A percentile compares a stretch with the other conserved stretches of the same genome.
Evolutionary conservation across 1,140 invertebrate genomes (phyloP).

Genomic region (Solenopsis invicta): DNA sequence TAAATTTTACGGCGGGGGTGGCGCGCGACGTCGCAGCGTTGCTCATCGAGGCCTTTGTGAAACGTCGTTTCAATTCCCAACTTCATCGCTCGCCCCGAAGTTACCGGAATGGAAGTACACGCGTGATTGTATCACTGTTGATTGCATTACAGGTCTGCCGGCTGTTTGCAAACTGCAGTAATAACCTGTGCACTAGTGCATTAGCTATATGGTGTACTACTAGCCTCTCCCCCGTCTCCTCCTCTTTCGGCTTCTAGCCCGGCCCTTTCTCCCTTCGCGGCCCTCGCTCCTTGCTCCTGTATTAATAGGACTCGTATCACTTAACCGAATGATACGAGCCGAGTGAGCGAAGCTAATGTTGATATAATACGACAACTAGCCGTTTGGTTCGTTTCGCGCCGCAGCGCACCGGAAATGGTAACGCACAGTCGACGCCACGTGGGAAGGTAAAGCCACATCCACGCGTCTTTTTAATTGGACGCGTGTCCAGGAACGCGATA

Average conservation of each 20-base stretch:
- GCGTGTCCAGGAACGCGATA: neutral
- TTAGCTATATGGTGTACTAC: slow-evolving; percentile 49
- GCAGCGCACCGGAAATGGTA: slow-evolving; percentile 47
- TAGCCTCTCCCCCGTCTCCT: neutral
- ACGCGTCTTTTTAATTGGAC: slow-evolving; percentile 40
- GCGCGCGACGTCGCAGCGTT: neutral
- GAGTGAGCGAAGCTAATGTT: slow-evolving; percentile 72
- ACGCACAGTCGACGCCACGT: neutral
- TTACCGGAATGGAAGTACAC: slow-evolving; percentile 44
- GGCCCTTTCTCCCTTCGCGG: slow-evolving; percentile 32
- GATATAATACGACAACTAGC: slow-evolving; percentile 76
- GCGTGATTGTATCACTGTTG: slow-evolving; percentile 69
- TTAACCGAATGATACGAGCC: slow-evolving; percentile 72
- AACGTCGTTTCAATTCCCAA: slow-evolving; percentile 13
- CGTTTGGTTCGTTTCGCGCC: slow-evolving; percentile 17
- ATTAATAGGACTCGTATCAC: slow-evolving; percentile 70
- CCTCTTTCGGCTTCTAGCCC: neutral
- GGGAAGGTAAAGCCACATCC: neutral
- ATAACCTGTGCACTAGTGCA: slow-evolving; percentile 71
- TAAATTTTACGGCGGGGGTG: neutral
- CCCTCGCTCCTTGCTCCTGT: slow-evolving; percentile 1
- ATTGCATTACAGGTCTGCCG: slow-evolving; percentile 72
- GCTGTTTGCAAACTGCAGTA: slow-evolving; percentile 76
- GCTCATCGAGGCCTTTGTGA: slow-evolving; percentile 52
- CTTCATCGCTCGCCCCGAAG: slow-evolving; percentile 9